Conservation (phyloP, 2,113 vertebrate genomes). For the Poicephalus meyeri region DNA sequence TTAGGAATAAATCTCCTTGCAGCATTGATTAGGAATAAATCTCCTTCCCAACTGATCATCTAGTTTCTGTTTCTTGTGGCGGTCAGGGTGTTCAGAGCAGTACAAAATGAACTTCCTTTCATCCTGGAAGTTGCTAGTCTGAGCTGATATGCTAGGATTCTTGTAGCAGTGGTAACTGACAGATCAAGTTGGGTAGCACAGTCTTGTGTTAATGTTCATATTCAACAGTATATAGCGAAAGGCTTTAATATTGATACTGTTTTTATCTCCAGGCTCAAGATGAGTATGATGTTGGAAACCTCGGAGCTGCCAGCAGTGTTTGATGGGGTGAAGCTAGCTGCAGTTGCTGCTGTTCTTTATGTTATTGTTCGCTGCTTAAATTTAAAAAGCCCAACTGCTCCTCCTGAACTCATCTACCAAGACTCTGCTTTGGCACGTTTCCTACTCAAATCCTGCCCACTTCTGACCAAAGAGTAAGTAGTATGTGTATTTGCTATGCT, state of each 20-base stretch:
- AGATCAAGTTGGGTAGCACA: not conserved
- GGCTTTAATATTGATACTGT: not conserved
- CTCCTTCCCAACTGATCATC: not conserved
- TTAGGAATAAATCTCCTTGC: not conserved
- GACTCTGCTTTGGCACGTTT: conserved; percentile 90
- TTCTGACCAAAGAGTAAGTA: conserved; percentile 99
- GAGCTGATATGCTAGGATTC: not conserved
- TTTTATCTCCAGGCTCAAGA: conserved; percentile 63
- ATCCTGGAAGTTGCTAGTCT: not conserved
- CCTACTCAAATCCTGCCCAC: conserved; percentile 92
- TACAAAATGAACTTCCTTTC: not conserved
- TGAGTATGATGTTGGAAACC: conserved; percentile 79
- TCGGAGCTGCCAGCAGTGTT: conserved; percentile 95
- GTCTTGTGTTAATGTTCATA: not conserved
- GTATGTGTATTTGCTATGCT: not conserved
- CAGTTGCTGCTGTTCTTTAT: conserved; percentile 92
- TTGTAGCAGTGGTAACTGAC: not conserved
- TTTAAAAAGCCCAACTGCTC: conserved; percentile 93
- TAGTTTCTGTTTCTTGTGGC: not conserved
- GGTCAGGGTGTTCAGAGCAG: not conserved
- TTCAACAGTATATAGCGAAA: not conserved
- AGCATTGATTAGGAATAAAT: not conserved
- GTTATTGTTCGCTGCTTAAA: conserved; percentile 95
- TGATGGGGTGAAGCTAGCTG: conserved; percentile 95
- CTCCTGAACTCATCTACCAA: conserved; percentile 92